Evolutionary conservation across 1,140 invertebrate species (phyloP).

Genomic region (Hylaeus anthracinus): DNA sequence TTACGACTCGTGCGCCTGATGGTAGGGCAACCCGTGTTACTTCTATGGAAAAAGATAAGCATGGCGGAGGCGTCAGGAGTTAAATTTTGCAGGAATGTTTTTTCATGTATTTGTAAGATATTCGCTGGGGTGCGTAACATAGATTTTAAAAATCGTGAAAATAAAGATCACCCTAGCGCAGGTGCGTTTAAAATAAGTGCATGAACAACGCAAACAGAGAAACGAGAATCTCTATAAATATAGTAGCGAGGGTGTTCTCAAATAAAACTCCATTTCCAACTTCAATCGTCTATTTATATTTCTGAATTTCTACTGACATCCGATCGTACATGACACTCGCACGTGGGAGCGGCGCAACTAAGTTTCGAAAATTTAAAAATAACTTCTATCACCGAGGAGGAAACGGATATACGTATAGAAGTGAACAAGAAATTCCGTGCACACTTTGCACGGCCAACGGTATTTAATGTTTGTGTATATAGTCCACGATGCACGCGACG

Average conservation of each 20-base stretch:
- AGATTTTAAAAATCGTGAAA: no score
- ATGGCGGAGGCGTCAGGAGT: no score
- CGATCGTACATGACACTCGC: conserved; percentile 72
- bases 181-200: no score
- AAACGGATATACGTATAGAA: conserved; percentile 70
- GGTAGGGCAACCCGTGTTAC: no score
- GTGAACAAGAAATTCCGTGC: conserved; percentile 64
- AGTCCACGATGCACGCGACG: conserved; percentile 20
- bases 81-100: no score
- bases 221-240: not conserved
- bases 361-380: conserved; percentile 74
- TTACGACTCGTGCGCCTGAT: no score
- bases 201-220: not conserved
- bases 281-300: conserved; percentile 75
- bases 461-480: conserved; percentile 9
- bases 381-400: conserved; percentile 71
- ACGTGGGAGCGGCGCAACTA: conserved; percentile 67
- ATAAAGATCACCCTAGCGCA: no score
- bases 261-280: conserved; percentile 44
- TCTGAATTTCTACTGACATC: conserved; percentile 72
- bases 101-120: no score
- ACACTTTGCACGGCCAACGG: conserved; percentile 29
- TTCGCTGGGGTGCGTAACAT: no score
- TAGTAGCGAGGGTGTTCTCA: not conserved
- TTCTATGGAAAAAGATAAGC: no score